Base-by-base conservation (phyloP, 2,113 vertebrate genomes). In the Dendrocopos noguchii region DNA sequence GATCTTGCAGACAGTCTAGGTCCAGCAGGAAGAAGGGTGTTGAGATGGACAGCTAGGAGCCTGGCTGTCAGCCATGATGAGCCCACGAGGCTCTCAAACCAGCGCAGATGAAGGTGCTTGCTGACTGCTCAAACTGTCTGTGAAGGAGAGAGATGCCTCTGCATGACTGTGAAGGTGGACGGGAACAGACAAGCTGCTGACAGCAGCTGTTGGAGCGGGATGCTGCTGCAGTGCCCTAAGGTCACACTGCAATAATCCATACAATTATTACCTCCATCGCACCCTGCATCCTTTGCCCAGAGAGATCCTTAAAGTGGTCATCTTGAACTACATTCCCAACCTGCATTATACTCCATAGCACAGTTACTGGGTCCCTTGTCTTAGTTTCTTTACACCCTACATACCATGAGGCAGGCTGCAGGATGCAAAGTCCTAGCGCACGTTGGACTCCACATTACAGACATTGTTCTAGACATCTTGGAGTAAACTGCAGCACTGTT, bases 361-460 rank as follows among this genome's bases (percentile, higher is more conserved):
- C 42, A 31, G 47, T 52, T 80, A 84, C 33, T 0, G 0, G 39
- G 28, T 47, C 39, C 28, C 34, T 88, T 28, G 67, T 56, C 50
- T 1, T 14, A n/a, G 21, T 16, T 47, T 56, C 77, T 33, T 74
- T 67, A 70, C 60, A 72, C 39, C 17, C n/a, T 15, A 31, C 10
- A 6, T 8, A n/a, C 24, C 64, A 24, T 2, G 3, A 76, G n/a
- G 88, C 0, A 2, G 31, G 0, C 2, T 47, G 60, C 22, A 53
- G 64, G 27, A 74, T 64, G 28, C 61, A 24, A 56, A 63, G 19
- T 71, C 68, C 47, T 15, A n/a, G 52, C 15, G 59, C 9, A 1
- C 2, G 10, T 42, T 55, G 68, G 65, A 55, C 47, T 88, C 71
- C 55, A 20, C 4, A 10, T 63, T 16, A 67, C 2, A 73, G 60